A percentile compares a stretch with the other conserved stretches of the same genome.
Conservation (phyloP, 2,113 vertebrate genomes). For the human region DNA sequence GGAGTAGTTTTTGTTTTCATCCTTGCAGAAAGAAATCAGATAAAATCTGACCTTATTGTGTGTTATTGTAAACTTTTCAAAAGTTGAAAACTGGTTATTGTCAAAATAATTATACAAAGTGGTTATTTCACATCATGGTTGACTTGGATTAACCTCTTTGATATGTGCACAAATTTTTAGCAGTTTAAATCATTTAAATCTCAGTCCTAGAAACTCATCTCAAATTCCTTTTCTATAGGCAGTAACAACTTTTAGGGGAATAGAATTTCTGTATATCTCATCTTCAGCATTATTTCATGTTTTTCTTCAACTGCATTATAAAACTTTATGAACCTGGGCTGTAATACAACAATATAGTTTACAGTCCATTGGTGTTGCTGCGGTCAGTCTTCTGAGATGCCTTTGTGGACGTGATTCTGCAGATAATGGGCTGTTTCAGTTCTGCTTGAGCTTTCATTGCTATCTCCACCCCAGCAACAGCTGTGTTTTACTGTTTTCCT, state of each 20-base stretch:
- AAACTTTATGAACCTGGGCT: conserved; percentile 78
- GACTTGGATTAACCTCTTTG: not conserved
- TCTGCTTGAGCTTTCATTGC: conserved; percentile 66
- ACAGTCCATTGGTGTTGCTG: conserved; percentile 62
- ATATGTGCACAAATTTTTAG: not conserved
- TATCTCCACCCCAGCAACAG: conserved; percentile 53
- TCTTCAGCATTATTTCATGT: conserved; percentile 66
- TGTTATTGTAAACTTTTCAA: not conserved
- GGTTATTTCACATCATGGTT: not conserved
- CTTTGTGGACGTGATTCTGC: conserved; percentile 59
- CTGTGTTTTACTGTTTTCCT: conserved; percentile 59
- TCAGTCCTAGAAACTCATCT: not conserved
- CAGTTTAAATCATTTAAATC: conserved; percentile 13
- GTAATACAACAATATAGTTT: conserved; percentile 58
- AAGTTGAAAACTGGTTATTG: not conserved
- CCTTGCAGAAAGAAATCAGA: not conserved
- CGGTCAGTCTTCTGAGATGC: conserved; percentile 57
- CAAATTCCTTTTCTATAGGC: not conserved
- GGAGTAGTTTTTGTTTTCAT: not conserved
- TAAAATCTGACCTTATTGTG: not conserved
- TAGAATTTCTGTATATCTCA: conserved; percentile 47
- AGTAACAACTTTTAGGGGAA: not conserved
- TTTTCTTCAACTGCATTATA: conserved; percentile 70
- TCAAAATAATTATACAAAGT: not conserved
- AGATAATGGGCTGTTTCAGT: conserved; percentile 78